These are phyloP conservation scores for Lordiphosa fenestrarum DNA, from an alignment of 2,888 invertebrate species.

Conservation along the genomic window DNA sequence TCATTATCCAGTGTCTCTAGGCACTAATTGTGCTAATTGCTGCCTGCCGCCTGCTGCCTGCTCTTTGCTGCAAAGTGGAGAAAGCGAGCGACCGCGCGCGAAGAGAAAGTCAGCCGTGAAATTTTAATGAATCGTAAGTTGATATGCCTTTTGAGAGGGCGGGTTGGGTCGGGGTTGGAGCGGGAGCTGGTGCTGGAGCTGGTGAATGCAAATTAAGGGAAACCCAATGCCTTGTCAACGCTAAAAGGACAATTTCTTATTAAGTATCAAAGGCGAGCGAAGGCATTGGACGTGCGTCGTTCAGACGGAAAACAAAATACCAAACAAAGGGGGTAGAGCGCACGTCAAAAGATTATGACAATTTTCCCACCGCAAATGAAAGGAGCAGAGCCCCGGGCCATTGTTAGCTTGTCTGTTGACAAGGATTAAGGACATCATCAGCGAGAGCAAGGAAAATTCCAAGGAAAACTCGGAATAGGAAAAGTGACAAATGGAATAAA, in stretches of 20 bases:
- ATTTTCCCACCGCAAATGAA: constrained; percentile 77
- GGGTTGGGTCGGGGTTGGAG: background rate
- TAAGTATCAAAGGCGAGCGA: constrained; percentile 67
- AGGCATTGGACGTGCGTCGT: constrained; percentile 36
- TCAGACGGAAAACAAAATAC: constrained; percentile 25
- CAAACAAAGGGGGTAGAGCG: constrained; percentile 26
- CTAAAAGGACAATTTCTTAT: constrained; percentile 61
- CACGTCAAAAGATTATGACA: constrained; percentile 79
- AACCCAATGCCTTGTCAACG: constrained; percentile 47
- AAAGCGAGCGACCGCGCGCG: constrained; percentile 6
- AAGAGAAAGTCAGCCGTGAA: constrained; percentile 61
- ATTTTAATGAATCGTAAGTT: constrained; percentile 73
- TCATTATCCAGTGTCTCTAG: constrained; percentile 43
- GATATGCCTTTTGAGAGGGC: constrained; percentile 68
- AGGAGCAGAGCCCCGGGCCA: constrained; percentile 44
- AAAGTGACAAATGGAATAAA: constrained; percentile 45
- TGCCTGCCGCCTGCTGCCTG: constrained; percentile 30
- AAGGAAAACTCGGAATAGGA: constrained; percentile 34
- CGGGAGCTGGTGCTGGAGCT: background rate
- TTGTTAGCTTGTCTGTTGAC: constrained; percentile 73
- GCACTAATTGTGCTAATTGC: constrained; percentile 15
- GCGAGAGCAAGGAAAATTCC: constrained; percentile 33
- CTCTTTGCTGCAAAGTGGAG: constrained; percentile 47
- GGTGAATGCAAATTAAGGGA: constrained; percentile 60
- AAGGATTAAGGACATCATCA: constrained; percentile 63